These are phyloP conservation scores for Hylia prasina DNA, from an alignment of 2,113 vertebrate genomes.

Conservation along the genomic window DNA sequence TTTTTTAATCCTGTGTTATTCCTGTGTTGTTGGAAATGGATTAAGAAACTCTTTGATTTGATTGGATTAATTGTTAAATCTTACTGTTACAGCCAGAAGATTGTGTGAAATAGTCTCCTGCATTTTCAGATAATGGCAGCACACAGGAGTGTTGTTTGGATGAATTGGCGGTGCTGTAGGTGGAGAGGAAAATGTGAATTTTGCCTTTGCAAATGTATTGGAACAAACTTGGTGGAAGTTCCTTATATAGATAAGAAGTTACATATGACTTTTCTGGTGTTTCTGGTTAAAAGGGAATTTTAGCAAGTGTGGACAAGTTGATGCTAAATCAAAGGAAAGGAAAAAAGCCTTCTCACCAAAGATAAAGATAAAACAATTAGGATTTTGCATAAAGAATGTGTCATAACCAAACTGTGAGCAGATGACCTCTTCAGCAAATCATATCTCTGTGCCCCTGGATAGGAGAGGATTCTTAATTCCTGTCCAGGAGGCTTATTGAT, in stretches of 20 bases:
- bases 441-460: not conserved
- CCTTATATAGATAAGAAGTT: not conserved
- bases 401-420: not conserved
- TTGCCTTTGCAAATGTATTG: not conserved
- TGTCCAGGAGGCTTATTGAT: not conserved
- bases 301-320: not conserved
- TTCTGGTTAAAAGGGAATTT: not conserved
- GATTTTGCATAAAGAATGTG: not conserved
- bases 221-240: not conserved
- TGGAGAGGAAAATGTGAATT: not conserved
- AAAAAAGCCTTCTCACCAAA: not conserved
- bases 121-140: not conserved
- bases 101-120: not conserved
- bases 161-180: not conserved
- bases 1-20: not conserved
- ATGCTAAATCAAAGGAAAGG: not conserved
- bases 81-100: not conserved
- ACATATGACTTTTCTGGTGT: not conserved
- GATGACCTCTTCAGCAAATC: not conserved
- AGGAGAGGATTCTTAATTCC: not conserved
- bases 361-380: not conserved
- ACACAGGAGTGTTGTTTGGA: not conserved
- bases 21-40: not conserved
- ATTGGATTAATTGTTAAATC: not conserved
- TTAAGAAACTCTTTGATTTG: not conserved